Conservation (phyloP, 37 sponge, comb jelly and placozoan genomes). For the Spongilla lacustris region DNA sequence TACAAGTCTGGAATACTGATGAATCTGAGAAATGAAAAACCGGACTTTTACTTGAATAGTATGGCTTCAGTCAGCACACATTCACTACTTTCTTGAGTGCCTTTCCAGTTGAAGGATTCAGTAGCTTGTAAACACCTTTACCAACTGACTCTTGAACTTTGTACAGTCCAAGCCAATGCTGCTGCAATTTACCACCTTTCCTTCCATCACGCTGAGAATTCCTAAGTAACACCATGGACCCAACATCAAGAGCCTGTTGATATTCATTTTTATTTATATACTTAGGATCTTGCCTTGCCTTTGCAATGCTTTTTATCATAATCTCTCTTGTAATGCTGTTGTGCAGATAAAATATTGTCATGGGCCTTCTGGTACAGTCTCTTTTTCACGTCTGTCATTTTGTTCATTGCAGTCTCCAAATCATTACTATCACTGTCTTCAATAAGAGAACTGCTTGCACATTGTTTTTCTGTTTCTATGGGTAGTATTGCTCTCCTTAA, state of each 20-base stretch:
- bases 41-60: neutral
- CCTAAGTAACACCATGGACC: conserved; percentile 1
- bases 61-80: conserved; percentile 33
- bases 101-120: conserved; percentile 6
- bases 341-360: conserved; percentile 13
- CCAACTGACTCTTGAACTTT: conserved; percentile 6
- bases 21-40: too few species aligned
- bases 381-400: conserved; percentile 1
- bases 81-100: conserved; percentile 11
- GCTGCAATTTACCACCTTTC: neutral
- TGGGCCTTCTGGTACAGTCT: neutral
- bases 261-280: neutral
- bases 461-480: too few species aligned
- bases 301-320: conserved; percentile 16
- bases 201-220: neutral
- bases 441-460: too few species aligned
- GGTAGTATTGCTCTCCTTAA: too few species aligned
- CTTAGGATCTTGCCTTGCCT: neutral
- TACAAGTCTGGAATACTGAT: too few species aligned
- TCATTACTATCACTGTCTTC: conserved; percentile 9
- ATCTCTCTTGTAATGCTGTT: conserved; percentile 3
- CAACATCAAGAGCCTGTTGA: neutral
- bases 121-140: conserved; percentile 12
- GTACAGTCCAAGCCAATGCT: conserved; percentile 20
- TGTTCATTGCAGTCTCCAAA: neutral